Percentiles rank a stretch among this genome's conserved stretches.
Evolutionary conservation across 2,113 vertebrate species (phyloP).

Genomic region (Mastomys natalensis): DNA sequence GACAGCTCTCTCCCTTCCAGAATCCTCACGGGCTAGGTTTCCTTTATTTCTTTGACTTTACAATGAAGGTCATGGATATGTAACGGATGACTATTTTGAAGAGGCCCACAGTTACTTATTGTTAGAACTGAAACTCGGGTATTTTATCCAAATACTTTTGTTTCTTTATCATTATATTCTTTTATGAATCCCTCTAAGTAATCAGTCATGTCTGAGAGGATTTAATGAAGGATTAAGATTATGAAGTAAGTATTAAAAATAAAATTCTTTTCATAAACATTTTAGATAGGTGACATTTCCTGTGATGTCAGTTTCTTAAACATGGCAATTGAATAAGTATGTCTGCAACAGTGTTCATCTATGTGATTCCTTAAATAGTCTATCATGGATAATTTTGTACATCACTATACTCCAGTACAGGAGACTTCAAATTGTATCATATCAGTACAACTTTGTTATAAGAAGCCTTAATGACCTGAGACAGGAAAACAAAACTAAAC

Average conservation of each 20-base stretch:
- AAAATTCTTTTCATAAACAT: background rate
- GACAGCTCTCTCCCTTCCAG: background rate
- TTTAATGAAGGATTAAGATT: background rate
- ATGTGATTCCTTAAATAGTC: background rate
- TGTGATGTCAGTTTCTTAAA: background rate
- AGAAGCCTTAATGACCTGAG: background rate
- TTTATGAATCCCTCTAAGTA: background rate
- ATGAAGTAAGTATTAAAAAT: background rate
- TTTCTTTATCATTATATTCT: background rate
- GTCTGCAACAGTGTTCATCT: background rate
- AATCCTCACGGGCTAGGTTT: background rate
- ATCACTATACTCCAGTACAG: background rate
- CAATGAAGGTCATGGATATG: background rate
- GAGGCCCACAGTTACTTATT: background rate
- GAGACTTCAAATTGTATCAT: background rate
- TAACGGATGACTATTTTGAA: background rate
- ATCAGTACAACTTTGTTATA: background rate
- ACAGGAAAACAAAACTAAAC: background rate
- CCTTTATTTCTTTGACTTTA: background rate
- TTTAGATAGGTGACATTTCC: background rate
- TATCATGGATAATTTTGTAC: background rate
- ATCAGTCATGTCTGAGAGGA: background rate
- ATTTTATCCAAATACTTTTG: background rate
- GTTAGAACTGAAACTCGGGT: background rate
- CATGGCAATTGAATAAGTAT: background rate